Percentiles rank a stretch among this genome's conserved stretches.
These are phyloP conservation scores for Pristis pectinata DNA, from an alignment of 2,797 vertebrate genomes.

Conservation along the genomic window DNA sequence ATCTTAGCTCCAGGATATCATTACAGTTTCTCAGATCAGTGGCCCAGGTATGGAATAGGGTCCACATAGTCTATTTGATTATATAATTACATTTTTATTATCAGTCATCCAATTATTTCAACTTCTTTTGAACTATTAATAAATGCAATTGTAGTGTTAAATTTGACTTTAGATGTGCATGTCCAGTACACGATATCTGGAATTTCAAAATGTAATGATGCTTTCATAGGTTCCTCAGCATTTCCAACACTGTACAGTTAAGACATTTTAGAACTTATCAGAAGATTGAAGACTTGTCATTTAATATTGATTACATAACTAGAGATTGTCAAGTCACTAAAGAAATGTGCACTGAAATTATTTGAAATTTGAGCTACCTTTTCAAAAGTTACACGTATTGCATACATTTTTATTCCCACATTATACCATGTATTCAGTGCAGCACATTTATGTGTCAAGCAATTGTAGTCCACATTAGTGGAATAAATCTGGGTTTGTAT, in stretches of 20 bases:
- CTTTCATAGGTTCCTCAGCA: background rate
- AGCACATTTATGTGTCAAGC: background rate
- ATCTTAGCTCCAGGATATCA: too few species aligned
- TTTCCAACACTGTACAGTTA: background rate
- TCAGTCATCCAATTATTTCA: background rate
- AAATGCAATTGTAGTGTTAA: background rate
- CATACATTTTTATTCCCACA: background rate
- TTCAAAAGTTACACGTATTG: background rate
- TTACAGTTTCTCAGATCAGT: too few species aligned
- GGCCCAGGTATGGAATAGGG: too few species aligned
- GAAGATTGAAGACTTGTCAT: background rate
- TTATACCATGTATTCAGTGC: background rate
- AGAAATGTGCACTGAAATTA: background rate
- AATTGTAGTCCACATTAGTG: background rate
- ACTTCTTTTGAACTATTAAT: background rate
- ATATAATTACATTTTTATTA: background rate
- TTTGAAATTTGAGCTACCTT: background rate
- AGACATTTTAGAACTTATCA: background rate
- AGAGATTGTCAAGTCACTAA: background rate
- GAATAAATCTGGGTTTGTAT: background rate
- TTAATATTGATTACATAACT: background rate
- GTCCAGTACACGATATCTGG: background rate
- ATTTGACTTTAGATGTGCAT: background rate
- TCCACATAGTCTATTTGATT: too few species aligned
- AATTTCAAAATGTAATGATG: background rate